Conservation (phyloP, 2,797 vertebrate genomes). For the Girardinus metallicus region DNA sequence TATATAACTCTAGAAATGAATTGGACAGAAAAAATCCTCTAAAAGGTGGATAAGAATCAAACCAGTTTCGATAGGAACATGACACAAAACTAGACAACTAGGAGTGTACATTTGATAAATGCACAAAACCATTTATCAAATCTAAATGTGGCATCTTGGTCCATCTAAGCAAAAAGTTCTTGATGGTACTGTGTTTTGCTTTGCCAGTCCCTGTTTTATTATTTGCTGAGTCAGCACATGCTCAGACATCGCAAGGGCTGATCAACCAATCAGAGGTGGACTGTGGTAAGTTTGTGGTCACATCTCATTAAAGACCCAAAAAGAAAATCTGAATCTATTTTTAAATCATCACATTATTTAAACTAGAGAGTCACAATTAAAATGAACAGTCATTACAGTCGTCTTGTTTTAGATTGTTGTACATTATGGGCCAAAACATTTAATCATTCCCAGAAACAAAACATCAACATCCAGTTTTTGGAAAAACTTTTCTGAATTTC, state of each 20-base stretch:
- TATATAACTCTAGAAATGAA: background rate
- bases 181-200: background rate
- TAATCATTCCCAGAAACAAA: background rate
- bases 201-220: background rate
- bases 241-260: background rate
- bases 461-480: background rate
- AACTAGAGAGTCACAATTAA: background rate
- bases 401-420: background rate
- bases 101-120: background rate
- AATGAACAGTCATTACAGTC: background rate
- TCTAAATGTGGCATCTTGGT: background rate
- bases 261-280: background rate
- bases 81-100: background rate
- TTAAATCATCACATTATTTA: background rate
- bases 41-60: background rate
- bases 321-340: background rate
- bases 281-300: background rate
- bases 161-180: background rate
- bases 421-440: background rate
- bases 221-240: background rate
- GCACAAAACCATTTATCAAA: background rate
- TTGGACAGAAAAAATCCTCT: background rate
- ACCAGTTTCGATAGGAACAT: background rate
- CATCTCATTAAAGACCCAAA: background rate
- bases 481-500: background rate